Evolutionary conservation across 2,888 invertebrate genomes (phyloP).

Genomic region (Nymphalis c-album): DNA sequence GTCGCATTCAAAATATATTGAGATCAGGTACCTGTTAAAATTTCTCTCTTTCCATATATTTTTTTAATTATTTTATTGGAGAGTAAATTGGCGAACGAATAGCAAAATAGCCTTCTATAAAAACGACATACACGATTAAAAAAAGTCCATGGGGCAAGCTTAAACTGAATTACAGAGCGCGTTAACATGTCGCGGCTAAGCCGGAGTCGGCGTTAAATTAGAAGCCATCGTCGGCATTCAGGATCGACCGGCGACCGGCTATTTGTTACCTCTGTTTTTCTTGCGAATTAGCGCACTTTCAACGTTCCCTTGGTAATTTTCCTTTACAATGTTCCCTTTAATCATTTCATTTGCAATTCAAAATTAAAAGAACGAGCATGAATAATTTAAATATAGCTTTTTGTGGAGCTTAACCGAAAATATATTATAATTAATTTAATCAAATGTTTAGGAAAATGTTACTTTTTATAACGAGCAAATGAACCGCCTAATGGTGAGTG

Average conservation of each 20-base stretch:
- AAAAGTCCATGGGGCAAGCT: constrained; percentile 32
- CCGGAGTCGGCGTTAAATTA: constrained; percentile 45
- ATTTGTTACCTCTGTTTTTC: constrained; percentile 35
- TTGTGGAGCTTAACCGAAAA: not conserved
- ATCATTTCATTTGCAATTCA: constrained; percentile 17
- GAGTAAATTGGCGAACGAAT: not conserved
- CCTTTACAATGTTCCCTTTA: constrained; percentile 8
- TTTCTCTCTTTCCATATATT: not conserved
- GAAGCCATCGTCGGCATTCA: constrained; percentile 32
- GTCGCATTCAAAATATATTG: no score
- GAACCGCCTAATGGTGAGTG: no score
- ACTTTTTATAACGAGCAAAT: no score
- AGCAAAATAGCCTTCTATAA: constrained; percentile 16
- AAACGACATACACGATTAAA: constrained; percentile 23
- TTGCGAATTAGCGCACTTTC: constrained; percentile 31
- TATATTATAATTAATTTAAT: no score
- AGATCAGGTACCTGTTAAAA: not conserved
- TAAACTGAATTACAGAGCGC: constrained; percentile 41
- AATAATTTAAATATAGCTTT: constrained; percentile 5
- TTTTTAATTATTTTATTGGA: not conserved
- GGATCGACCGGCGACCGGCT: constrained; percentile 12
- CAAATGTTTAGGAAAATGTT: no score
- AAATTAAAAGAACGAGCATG: constrained; percentile 8
- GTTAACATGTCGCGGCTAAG: constrained; percentile 40
- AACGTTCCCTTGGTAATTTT: constrained; percentile 13